Evolutionary conservation across 2,797 vertebrate genomes (phyloP).

Genomic region (Poeciliopsis presidionis): DNA sequence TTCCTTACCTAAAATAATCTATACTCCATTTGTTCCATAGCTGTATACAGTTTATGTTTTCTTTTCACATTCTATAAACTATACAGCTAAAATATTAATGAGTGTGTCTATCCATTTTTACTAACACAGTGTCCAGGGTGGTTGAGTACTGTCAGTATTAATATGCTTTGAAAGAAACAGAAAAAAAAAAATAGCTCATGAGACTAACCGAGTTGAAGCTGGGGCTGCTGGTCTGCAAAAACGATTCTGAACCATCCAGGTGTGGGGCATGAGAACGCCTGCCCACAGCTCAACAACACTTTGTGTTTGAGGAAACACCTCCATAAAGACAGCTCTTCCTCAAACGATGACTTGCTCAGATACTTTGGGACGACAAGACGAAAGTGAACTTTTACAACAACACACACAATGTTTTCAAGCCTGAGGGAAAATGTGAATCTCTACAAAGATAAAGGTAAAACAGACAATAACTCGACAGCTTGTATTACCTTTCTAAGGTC

Average conservation of each 20-base stretch:
- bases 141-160: neutral
- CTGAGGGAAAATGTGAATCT: neutral
- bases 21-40: neutral
- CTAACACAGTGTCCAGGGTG: neutral
- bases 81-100: neutral
- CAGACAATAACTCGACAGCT: neutral
- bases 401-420: neutral
- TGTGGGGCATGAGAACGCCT: slow-evolving; percentile 88
- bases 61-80: neutral
- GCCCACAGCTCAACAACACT: slow-evolving; percentile 88
- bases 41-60: neutral
- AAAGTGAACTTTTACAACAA: neutral
- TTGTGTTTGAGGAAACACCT: slow-evolving; percentile 88
- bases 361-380: slow-evolving; percentile 75
- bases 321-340: slow-evolving; percentile 89
- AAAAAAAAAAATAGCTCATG: no score
- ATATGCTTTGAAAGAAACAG: neutral
- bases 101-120: neutral
- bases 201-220: slow-evolving; percentile 86
- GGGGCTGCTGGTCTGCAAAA: slow-evolving; percentile 85
- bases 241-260: slow-evolving; percentile 96
- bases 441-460: neutral
- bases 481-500: slow-evolving; percentile 91
- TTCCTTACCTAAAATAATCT: neutral
- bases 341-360: slow-evolving; percentile 85